phyloP scores from a whole-genome alignment of 2,113 vertebrate species.

The Rynchops niger region DNA sequence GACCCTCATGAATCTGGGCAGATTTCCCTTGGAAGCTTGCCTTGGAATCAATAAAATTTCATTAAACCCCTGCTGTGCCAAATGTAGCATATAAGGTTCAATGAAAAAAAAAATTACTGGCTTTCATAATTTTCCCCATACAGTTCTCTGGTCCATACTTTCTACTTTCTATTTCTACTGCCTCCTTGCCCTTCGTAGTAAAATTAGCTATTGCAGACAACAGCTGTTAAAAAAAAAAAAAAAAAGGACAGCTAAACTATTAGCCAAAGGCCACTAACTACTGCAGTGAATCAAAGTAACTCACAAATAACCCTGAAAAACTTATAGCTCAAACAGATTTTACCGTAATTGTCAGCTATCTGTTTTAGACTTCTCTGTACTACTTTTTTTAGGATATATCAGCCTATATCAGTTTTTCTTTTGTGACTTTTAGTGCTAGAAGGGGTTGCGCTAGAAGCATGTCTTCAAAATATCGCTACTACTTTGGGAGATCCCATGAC shows the following conservation, averaged over 20 bases:
- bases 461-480: not conserved
- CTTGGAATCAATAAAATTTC: conserved; percentile 59
- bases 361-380: not conserved
- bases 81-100: not conserved
- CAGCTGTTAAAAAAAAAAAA: not conserved
- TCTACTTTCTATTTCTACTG: not conserved
- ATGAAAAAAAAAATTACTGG: not conserved
- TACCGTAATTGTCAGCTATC: not conserved
- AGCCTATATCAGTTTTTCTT: not conserved
- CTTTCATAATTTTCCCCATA: not conserved
- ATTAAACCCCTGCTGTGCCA: conserved; percentile 26
- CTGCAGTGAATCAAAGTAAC: not conserved
- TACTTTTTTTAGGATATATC: not conserved
- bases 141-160: not conserved
- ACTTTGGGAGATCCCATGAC: not conserved
- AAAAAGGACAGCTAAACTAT: not conserved
- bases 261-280: not conserved
- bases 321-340: not conserved
- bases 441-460: not conserved
- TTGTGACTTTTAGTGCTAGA: not conserved
- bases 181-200: not conserved
- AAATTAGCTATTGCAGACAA: conserved; percentile 7
- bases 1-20: conserved; percentile 55
- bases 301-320: not conserved
- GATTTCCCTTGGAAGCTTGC: conserved; percentile 43